Conservation (phyloP, 2,797 vertebrate species). For the Anguilla marmorata region DNA sequence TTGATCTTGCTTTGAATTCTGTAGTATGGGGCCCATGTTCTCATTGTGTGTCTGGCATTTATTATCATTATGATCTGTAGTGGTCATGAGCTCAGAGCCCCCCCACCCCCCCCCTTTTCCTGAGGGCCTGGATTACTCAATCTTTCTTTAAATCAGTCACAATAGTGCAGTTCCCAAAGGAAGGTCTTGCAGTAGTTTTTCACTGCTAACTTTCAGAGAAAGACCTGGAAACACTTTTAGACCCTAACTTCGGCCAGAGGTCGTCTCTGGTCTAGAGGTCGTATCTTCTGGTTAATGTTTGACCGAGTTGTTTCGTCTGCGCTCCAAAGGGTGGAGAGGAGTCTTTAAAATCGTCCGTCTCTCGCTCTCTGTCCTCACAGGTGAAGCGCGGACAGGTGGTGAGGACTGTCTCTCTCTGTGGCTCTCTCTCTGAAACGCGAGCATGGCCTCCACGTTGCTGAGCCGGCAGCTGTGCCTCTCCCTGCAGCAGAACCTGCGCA, state of each 20-base stretch:
- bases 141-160: not conserved
- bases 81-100: not conserved
- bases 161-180: not conserved
- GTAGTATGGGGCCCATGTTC: not conserved
- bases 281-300: not conserved
- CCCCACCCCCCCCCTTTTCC: too few relatives aligned
- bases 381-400: constrained; percentile 34
- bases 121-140: not conserved
- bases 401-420: constrained; percentile 39
- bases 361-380: constrained; percentile 36
- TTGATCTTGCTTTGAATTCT: not conserved
- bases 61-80: too few relatives aligned
- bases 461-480: constrained; percentile 70
- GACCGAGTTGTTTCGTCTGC: too few relatives aligned
- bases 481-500: constrained; percentile 71
- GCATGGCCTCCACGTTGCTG: constrained; percentile 82
- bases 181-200: too few relatives aligned
- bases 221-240: not conserved
- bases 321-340: not conserved
- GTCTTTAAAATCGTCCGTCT: not conserved
- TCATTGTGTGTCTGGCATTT: too few relatives aligned
- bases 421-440: constrained; percentile 17
- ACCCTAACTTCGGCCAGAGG: not conserved
- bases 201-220: too few relatives aligned
- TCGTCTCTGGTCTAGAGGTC: not conserved